Evolutionary conservation across 2,113 vertebrate genomes (phyloP), one percentile per base, ranked within the genome.

Genomic region (Glaucidium brasilianum): DNA sequence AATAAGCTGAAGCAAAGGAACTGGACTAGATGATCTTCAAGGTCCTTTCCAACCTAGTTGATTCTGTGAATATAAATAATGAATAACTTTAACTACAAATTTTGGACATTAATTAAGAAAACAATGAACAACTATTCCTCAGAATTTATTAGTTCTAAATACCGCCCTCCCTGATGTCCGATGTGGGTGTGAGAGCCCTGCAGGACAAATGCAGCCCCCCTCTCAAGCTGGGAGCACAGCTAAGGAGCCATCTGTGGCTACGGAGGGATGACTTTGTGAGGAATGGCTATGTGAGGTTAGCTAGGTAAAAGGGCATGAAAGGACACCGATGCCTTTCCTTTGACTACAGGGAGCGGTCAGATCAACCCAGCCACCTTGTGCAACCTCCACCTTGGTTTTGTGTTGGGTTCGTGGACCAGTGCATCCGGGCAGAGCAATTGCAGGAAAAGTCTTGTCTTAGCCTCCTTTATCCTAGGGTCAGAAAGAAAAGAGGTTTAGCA

Each of bases 191-290:
- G 58, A 85, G 41, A 87, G 25, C 18, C 8, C 45, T 3, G 5
- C 1, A 73, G 35, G 37, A 83, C 21, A 41, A 37, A 64, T 9
- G 25, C 15, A 64, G 29, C 29, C 32, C 82, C 56, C 22, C 18
- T 6, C 35, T 39, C 0, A 0, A 81, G 60, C 15, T 3, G 21
- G 26, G 34, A 1, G 2, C 1, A 1, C 34, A 47, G 22, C 22
- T 13, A 3, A 68, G 34, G 19, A 29, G 6, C 34, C 29, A 3
- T 17, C 45, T 6, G 52, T 35, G 52, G 21, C 53, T 55, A 14
- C 2, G 1, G 37, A 75, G 12, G 27, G 20, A 27, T 66, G 73
- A 16, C 25, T 91, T 53, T 56, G 22, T 9, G 34, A 13, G 11
- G 9, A 34, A 62, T 55, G 32, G 5, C 25, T 84, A 81, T 58